A percentile compares a stretch with the other conserved stretches of the same genome.
Conservation (phyloP, 2,797 vertebrate species). For the Tapera naevia region DNA sequence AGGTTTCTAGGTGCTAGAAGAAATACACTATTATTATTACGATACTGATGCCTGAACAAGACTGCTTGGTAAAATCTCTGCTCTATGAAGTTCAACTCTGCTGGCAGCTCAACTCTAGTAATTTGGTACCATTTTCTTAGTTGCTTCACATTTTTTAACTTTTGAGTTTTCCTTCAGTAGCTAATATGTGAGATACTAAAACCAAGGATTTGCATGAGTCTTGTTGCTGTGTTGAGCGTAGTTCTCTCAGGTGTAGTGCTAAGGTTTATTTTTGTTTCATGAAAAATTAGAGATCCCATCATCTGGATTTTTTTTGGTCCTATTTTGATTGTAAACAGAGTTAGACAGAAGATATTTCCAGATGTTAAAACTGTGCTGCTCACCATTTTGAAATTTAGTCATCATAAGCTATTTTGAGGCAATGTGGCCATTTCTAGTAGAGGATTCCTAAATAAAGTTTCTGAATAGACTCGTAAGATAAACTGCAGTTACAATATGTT, state of each 20-base stretch:
- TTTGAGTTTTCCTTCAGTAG: neutral
- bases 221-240: neutral
- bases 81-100: neutral
- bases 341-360: neutral
- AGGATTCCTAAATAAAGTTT: neutral
- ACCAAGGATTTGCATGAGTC: neutral
- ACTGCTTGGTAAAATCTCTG: neutral
- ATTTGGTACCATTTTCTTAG: neutral
- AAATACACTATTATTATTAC: accelerated
- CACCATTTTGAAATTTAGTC: neutral
- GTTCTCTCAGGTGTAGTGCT: neutral
- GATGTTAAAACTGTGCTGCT: neutral
- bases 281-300: neutral
- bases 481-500: neutral
- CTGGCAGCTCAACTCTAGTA: neutral
- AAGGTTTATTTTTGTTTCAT: neutral
- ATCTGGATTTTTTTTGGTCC: neutral
- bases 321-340: neutral
- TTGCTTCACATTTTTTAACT: neutral
- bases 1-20: neutral
- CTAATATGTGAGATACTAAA: neutral
- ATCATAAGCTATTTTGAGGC: neutral
- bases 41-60: neutral
- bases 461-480: neutral
- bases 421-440: neutral